Conservation (phyloP, 1,140 invertebrate genomes). For the Trichonephila inaurata region DNA sequence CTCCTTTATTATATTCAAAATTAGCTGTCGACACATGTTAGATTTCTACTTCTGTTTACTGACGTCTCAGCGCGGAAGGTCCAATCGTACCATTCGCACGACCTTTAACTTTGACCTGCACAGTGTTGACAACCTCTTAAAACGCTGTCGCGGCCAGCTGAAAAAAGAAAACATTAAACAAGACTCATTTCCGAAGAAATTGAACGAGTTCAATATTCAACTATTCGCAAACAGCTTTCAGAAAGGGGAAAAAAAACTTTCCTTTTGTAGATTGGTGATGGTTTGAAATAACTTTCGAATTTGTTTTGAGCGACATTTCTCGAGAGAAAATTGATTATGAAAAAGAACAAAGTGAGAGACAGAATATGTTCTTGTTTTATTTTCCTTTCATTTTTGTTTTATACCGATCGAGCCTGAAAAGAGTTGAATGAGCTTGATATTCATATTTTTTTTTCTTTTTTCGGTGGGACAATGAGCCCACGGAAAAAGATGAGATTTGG, state of each 20-base stretch:
- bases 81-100: slow-evolving; percentile 33
- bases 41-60: background rate
- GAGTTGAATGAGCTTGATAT: slow-evolving; percentile 8
- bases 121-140: slow-evolving; percentile 46
- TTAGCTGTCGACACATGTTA: background rate
- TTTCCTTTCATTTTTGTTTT: background rate
- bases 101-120: slow-evolving; percentile 54
- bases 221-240: background rate
- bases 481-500: background rate
- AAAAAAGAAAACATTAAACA: background rate
- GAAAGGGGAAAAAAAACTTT: background rate
- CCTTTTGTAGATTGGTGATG: background rate
- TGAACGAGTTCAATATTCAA: background rate
- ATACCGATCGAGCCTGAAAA: background rate
- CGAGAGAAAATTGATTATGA: background rate
- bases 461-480: background rate
- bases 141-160: background rate
- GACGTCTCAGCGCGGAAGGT: background rate
- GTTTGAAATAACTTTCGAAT: background rate
- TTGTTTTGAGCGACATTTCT: background rate
- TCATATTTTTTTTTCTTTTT: background rate
- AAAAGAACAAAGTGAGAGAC: background rate
- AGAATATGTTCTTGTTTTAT: background rate
- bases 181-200: background rate
- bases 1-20: background rate